phyloP scores from a whole-genome alignment of 2,888 invertebrate species.

The Epistrophe grossulariae region DNA sequence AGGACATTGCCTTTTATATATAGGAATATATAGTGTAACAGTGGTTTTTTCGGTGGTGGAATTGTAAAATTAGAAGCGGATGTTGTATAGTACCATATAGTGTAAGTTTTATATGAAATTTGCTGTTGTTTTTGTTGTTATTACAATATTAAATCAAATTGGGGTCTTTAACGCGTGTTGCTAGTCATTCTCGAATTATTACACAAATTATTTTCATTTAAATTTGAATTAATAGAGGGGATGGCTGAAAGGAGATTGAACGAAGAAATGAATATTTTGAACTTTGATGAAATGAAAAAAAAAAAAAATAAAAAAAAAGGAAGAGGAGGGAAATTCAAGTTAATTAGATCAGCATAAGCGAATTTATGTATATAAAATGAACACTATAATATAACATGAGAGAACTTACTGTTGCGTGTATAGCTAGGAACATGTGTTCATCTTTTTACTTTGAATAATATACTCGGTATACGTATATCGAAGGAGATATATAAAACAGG shows the following conservation, averaged over 20 bases:
- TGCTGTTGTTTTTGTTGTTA: not conserved
- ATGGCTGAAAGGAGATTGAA: not conserved
- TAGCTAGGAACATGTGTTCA: constrained; percentile 47
- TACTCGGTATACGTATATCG: not conserved
- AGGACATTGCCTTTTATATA: constrained; percentile 45
- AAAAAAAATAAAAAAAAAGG: not conserved
- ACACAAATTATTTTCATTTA: constrained; percentile 72
- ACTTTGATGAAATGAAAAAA: too few relatives aligned
- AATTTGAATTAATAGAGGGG: constrained; percentile 31
- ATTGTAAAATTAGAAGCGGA: constrained; percentile 64
- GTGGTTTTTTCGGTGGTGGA: constrained; percentile 26
- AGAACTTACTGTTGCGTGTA: constrained; percentile 10
- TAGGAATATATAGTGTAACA: constrained; percentile 7
- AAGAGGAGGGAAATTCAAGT: constrained; percentile 39
- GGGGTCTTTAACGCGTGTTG: constrained; percentile 67
- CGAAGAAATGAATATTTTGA: constrained; percentile 22
- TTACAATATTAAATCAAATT: constrained; percentile 67
- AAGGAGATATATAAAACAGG: constrained; percentile 40
- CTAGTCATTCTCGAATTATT: constrained; percentile 69
- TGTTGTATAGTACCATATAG: constrained; percentile 43
- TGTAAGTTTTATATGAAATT: constrained; percentile 13
- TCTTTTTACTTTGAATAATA: constrained; percentile 38
- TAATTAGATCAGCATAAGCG: constrained; percentile 72
- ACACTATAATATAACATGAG: not conserved
- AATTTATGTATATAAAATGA: constrained; percentile 26